Evolutionary conservation across 1,140 invertebrate species (phyloP).

Genomic region (Aphis gossypii): DNA sequence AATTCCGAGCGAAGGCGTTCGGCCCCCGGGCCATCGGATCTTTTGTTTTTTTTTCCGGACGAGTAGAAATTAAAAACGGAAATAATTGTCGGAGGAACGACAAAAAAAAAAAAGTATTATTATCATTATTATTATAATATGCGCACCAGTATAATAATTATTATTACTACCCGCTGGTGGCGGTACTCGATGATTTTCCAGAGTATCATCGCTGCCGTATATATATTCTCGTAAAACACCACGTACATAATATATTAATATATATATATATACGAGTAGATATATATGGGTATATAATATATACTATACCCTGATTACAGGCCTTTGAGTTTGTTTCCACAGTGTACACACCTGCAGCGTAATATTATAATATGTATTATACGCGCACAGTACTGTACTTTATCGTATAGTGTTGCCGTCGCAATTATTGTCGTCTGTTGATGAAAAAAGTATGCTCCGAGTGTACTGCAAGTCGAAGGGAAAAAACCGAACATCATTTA

Average conservation of each 20-base stretch:
- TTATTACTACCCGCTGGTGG: slow-evolving; percentile 21
- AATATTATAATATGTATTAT: background rate
- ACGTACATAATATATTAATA: background rate
- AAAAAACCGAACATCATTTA: background rate
- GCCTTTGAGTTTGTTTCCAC: background rate
- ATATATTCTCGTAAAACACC: background rate
- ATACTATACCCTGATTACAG: background rate
- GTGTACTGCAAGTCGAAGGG: background rate
- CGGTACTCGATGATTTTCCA: slow-evolving; percentile 38
- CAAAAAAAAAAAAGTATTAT: slow-evolving; percentile 21
- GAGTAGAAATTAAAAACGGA: slow-evolving; percentile 3
- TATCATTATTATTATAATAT: slow-evolving; percentile 28
- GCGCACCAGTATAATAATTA: slow-evolving; percentile 20
- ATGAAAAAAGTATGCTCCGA: background rate
- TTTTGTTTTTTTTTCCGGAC: slow-evolving; percentile 43
- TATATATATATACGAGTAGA: background rate
- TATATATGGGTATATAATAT: background rate
- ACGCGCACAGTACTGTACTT: background rate
- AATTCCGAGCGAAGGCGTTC: slow-evolving; percentile 41
- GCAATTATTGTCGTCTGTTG: background rate
- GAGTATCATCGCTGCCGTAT: background rate
- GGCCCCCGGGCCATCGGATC: slow-evolving; percentile 42
- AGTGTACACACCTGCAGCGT: background rate
- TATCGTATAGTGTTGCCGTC: background rate
- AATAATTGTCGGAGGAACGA: background rate